Percentiles rank a stretch among this genome's conserved stretches.
Conservation (phyloP, 1,140 invertebrate genomes). For the Phenacoccus solenopsis region DNA sequence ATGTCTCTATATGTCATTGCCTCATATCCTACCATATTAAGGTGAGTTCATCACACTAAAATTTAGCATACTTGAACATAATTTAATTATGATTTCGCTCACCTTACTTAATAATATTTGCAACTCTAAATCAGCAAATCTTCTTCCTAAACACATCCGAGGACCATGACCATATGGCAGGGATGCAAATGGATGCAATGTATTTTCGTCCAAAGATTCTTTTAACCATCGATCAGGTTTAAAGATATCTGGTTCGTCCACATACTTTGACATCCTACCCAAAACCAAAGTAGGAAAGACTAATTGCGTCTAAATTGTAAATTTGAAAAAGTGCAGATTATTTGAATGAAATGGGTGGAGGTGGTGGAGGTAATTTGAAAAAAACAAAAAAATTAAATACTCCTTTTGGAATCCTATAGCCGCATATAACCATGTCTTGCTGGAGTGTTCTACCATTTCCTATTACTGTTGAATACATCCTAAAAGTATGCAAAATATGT, state of each 20-base stretch:
- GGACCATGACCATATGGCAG: constrained; percentile 71
- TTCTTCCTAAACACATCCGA: constrained; percentile 66
- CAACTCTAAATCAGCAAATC: constrained; percentile 69
- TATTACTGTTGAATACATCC: constrained; percentile 77
- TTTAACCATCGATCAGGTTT: constrained; percentile 68
- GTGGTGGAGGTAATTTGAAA: no score
- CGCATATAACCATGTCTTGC: constrained; percentile 67
- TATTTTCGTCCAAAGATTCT: constrained; percentile 23
- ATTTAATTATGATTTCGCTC: constrained; percentile 20
- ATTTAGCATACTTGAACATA: no score
- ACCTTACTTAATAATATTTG: constrained; percentile 58
- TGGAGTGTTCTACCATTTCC: constrained; percentile 78
- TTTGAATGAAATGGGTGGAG: no score
- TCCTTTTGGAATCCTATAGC: constrained; percentile 79
- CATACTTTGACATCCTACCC: constrained; percentile 67
- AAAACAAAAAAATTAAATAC: constrained; percentile 41
- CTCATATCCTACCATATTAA: no score
- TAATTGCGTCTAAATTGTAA: constrained; percentile 49
- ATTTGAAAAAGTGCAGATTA: not conserved
- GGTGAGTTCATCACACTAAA: no score
- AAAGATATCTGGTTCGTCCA: constrained; percentile 54
- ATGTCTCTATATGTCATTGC: no score
- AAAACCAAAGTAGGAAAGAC: constrained; percentile 71
- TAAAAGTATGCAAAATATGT: constrained; percentile 28
- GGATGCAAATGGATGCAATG: constrained; percentile 48